phyloP scores from a whole-genome alignment of 2,888 invertebrate species.

The Argynnis bischoffii region DNA sequence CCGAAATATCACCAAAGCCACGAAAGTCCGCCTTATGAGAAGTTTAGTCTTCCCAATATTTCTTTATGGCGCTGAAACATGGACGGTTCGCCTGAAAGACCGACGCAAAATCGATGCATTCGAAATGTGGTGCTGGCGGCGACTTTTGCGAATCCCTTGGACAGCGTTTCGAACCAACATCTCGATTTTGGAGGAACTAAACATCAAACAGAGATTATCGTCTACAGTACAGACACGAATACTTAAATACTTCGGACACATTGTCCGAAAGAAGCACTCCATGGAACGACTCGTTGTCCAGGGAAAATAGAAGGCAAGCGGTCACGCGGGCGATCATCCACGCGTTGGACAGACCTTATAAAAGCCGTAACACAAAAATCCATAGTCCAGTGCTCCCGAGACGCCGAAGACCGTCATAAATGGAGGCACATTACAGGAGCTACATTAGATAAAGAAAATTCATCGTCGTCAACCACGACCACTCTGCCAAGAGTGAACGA shows the following conservation, averaged over 20 bases:
- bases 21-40: background rate
- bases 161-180: no score
- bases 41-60: background rate
- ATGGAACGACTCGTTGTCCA: background rate
- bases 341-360: no score
- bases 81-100: background rate
- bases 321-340: background rate
- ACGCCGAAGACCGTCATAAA: background rate
- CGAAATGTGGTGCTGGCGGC: no score
- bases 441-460: background rate
- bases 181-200: no score
- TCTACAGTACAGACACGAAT: no score
- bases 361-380: no score
- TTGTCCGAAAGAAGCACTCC: background rate
- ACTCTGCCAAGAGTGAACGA: conserved; percentile 6
- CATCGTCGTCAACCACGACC: conserved; percentile 1
- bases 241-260: no score
- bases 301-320: conserved; percentile 1
- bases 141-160: no score
- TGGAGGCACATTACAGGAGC: background rate
- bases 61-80: background rate
- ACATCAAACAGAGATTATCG: no score
- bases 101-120: no score
- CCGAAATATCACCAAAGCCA: no score
- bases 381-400: no score